phyloP scores from a whole-genome alignment of 2,888 invertebrate species.

The Pedicia rivosa region DNA sequence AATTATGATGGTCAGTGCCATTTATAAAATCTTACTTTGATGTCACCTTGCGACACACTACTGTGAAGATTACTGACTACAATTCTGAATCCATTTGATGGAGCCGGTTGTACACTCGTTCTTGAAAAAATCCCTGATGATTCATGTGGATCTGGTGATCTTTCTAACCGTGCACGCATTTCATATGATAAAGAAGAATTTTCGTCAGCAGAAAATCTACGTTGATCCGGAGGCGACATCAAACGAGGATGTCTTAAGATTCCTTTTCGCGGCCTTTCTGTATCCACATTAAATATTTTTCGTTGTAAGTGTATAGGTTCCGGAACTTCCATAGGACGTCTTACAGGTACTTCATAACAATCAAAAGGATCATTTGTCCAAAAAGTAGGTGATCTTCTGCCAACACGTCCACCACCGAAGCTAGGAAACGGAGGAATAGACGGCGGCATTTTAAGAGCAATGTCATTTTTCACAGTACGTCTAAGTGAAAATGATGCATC shows the following conservation, averaged over 20 bases:
- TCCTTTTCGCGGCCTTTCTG: constrained; percentile 17
- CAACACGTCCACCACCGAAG: constrained; percentile 5
- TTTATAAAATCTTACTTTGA: no score
- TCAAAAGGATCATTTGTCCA: constrained; percentile 24
- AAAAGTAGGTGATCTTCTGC: constrained; percentile 6
- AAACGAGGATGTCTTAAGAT: constrained; percentile 10
- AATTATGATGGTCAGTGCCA: constrained; percentile 26
- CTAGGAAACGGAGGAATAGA: constrained; percentile 11
- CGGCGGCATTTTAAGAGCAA: constrained; percentile 16
- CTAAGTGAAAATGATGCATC: constrained; percentile 12
- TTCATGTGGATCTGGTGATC: constrained; percentile 24
- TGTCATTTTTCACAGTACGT: constrained; percentile 24
- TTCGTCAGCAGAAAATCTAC: constrained; percentile 19
- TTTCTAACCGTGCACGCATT: constrained; percentile 26
- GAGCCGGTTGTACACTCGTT: constrained; percentile 19
- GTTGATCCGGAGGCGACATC: constrained; percentile 16
- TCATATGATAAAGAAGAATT: constrained; percentile 26
- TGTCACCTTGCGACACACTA: constrained; percentile 79
- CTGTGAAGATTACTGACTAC: constrained; percentile 80
- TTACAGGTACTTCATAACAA: constrained; percentile 22
- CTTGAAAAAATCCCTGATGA: constrained; percentile 30
- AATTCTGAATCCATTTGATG: constrained; percentile 57
- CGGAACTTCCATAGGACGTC: constrained; percentile 7
- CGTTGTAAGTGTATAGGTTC: constrained; percentile 14
- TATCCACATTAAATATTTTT: constrained; percentile 21